Evolutionary conservation across 2,113 vertebrate species (phyloP), one percentile per base, ranked within the genome.

Genomic region (Oreochromis tanganicae): DNA sequence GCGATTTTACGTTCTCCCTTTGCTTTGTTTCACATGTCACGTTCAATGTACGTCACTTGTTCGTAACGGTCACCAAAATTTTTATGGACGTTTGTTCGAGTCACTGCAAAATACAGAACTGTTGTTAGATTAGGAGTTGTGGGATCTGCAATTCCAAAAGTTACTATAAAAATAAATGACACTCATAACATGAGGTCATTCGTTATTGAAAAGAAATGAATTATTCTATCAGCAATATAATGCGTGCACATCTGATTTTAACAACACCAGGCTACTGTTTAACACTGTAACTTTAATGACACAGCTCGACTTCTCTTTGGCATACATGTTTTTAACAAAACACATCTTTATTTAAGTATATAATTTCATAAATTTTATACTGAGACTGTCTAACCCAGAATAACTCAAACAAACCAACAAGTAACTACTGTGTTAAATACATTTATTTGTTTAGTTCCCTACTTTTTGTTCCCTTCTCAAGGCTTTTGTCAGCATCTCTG

Each of bases 121-220:
- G 19, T 54, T 52, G 16, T 19, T 4, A 19, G 48, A 19, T 7
- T 7, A 52, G 16, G 7, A 52, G 16, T 50, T 50, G 14, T 50
- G 7, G 46, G 46, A 52, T 19, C 50, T 19, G 7, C 7, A 9
- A 52, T 52, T 73, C 13, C 41, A 27, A 46, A 73, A 46, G 21
- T 73, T 1, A 73, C 2, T 29, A 27, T 73, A 27, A 73, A 73
- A 73, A 27, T 48, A 48, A 16, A 48, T 11, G 17, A 17, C 9
- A 11, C 16, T 75, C 14, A 75, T 19, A 75, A 75, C 41, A 48
- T 75, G 68, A 75, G 68, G 14, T 48, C 68, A 48, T 48, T 17
- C 21, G 10, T 27, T 6, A 27, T 4, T 1, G 0, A 7, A 46
- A 46, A 46, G 4, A 7, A 0, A 10, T 7, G 9, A 66, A 36